These are phyloP conservation scores for Schizopygopsis malacanthus DNA, from an alignment of 2,797 vertebrate genomes.

Conservation along the genomic window DNA sequence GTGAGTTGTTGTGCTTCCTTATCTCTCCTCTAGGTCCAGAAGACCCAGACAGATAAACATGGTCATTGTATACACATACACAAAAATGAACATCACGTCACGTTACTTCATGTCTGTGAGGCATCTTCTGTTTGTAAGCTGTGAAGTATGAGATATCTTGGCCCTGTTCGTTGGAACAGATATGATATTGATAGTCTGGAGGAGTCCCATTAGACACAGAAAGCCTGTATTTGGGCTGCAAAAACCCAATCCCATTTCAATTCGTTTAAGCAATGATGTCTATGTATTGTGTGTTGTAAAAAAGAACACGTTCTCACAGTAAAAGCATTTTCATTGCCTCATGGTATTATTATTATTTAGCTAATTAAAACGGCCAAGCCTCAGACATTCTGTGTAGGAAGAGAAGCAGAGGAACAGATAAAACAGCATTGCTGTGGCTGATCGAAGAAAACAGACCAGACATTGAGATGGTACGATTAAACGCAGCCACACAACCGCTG, in stretches of 20 bases:
- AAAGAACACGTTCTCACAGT: neutral
- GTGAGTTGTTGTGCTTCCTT: neutral
- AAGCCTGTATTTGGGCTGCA: constrained; percentile 38
- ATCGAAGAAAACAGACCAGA: constrained; percentile 29
- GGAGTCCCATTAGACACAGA: constrained; percentile 39
- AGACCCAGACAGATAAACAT: constrained; percentile 34
- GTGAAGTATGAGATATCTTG: constrained; percentile 26
- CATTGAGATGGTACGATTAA: neutral
- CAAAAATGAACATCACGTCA: constrained; percentile 31
- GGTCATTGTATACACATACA: constrained; percentile 5
- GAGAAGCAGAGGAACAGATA: constrained; percentile 12
- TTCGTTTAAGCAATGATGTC: constrained; percentile 19
- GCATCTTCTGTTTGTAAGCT: constrained; percentile 39
- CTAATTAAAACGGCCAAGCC: constrained; percentile 14
- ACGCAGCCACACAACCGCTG: neutral
- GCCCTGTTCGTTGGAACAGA: constrained; percentile 17
- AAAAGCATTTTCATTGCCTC: constrained; percentile 18
- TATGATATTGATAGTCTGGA: constrained; percentile 48
- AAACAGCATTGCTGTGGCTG: constrained; percentile 3
- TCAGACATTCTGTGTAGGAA: constrained; percentile 10
- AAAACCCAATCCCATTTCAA: constrained; percentile 45
- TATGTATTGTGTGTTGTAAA: constrained; percentile 19
- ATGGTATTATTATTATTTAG: constrained; percentile 27
- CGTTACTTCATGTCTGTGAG: constrained; percentile 23
- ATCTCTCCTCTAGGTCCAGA: constrained; percentile 19